phyloP scores from a whole-genome alignment of 2,113 vertebrate species.

The Alces alces region DNA sequence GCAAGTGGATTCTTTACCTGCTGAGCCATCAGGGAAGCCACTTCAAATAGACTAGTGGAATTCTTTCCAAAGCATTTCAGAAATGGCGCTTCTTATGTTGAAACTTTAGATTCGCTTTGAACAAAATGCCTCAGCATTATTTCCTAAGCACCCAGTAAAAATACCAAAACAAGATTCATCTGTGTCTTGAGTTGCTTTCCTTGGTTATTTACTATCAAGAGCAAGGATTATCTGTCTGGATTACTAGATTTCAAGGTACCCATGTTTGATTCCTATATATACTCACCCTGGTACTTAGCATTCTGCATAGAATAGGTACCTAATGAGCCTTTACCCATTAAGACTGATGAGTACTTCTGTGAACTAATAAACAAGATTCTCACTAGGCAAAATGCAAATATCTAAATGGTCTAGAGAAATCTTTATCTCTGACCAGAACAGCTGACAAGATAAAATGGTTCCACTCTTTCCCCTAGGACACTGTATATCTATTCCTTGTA shows the following conservation, averaged over 20 bases:
- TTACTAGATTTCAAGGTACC: background rate
- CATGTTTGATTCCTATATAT: background rate
- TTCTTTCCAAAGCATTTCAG: constrained; percentile 36
- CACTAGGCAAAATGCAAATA: constrained; percentile 22
- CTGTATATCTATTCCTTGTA: background rate
- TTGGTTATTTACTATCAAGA: background rate
- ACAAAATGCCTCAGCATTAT: background rate
- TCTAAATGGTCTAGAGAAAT: background rate
- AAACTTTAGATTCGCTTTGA: constrained; percentile 34
- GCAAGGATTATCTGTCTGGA: background rate
- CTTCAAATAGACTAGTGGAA: constrained; percentile 8
- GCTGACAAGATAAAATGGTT: background rate
- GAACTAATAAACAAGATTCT: background rate
- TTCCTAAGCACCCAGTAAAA: background rate
- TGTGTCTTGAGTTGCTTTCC: background rate
- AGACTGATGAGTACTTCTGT: background rate
- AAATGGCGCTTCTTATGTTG: background rate
- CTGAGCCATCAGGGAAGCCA: background rate
- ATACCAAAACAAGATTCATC: constrained; percentile 41
- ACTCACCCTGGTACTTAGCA: background rate
- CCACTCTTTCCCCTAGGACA: background rate
- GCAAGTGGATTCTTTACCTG: background rate
- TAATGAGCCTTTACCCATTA: background rate
- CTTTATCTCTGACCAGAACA: background rate
- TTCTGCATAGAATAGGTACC: constrained; percentile 3